Base-by-base conservation (phyloP, 2,888 invertebrate genomes). In the Aleiodes leptofemur region DNA sequence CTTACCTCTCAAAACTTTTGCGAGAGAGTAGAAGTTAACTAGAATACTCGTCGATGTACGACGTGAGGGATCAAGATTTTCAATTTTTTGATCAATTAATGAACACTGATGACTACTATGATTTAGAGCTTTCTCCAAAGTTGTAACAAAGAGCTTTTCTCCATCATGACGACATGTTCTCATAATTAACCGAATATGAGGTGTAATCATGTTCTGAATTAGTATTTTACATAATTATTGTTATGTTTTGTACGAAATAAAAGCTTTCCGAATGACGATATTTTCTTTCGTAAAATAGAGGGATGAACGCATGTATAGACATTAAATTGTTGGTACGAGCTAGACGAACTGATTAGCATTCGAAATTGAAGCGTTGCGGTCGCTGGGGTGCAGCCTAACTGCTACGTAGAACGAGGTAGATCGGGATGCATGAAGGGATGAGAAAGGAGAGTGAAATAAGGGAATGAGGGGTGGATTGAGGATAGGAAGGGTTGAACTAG, bases 351-450 rank as follows among this genome's bases (percentile, higher is more conserved):
- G 87, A 89, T 89, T 89, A 89, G 88, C 88, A 89, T 88, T 88
- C 86, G 87, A 87, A 88, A 89, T 89, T 88, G 88, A 88, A 88
- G 87, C 88, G 86, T 84, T 88, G 87, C 83, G 87, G 88, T 86
- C 82, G 83, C 82, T 82, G 77, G 78, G 81, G 79, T 82, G 75
- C 77, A 76, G 77, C 77, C 74, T 76, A 83, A 81, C 84, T 80
- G 83, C 84, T 85, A 43, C 43, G 43, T 43, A 82, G 82, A 84
- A 82, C 82, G 72, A 55, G 68, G 68, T 59, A 69, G 55, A 34
- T 71, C 64, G 64, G 59, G 61, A 69, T 64, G 73, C 57, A 68
- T 69, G 59, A 48, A 57, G 59, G 38, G 66, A 74, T 57, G 69
- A 59, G 64, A 57, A 38, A 64, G 64, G 64, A 64, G 5, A 64